phyloP scores from a whole-genome alignment of 2,797 vertebrate genomes.

The Micromesistius poutassou region DNA sequence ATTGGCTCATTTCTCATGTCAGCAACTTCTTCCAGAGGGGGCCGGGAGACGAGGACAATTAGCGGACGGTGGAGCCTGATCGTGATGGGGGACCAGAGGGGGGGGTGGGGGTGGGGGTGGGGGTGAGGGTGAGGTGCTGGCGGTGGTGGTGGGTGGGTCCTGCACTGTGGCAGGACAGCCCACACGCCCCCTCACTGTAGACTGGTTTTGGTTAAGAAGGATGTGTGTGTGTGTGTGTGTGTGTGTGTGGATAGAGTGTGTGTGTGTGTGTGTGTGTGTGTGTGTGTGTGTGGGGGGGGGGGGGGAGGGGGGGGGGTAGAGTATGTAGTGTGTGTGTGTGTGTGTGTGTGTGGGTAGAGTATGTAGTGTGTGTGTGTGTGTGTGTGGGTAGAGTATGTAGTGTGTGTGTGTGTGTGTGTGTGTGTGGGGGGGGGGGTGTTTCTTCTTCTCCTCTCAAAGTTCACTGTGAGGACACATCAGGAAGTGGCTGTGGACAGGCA shows the following conservation, averaged over 20 bases:
- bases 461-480: conserved; percentile 67
- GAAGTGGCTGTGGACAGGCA: conserved; percentile 64
- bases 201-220: conserved; percentile 65
- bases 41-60: conserved; percentile 65
- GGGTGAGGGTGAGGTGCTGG: background rate
- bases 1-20: conserved; percentile 75
- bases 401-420: background rate
- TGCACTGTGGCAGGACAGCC: conserved; percentile 56
- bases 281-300: no score
- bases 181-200: conserved; percentile 40
- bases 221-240: conserved; percentile 38
- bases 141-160: conserved; percentile 30
- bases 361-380: no score
- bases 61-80: conserved; percentile 65
- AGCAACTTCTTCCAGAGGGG: conserved; percentile 57
- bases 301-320: no score
- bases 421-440: background rate
- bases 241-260: no score
- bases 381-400: background rate
- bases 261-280: no score
- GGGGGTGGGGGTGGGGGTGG: background rate
- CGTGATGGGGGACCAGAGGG: conserved; percentile 41
- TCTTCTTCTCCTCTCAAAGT: conserved; percentile 35
- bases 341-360: no score
- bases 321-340: no score